Evolutionary conservation across 2,888 invertebrate species (phyloP).

Genomic region (Platerodrilus igneus): DNA sequence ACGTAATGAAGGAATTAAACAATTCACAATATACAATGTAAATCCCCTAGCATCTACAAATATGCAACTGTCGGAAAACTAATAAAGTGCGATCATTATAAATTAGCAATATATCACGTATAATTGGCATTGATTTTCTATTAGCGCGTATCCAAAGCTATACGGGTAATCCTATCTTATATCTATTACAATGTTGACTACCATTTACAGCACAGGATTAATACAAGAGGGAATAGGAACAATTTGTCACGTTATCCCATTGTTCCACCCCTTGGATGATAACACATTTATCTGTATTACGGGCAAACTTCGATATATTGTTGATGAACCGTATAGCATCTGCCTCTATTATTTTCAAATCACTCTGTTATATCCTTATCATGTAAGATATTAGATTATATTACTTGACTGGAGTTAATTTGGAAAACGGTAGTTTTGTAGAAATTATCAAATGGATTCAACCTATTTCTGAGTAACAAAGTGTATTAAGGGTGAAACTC

Average conservation of each 20-base stretch:
- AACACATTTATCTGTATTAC: conserved; percentile 45
- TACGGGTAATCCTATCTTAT: conserved; percentile 37
- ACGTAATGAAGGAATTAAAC: too few species aligned
- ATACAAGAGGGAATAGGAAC: conserved; percentile 46
- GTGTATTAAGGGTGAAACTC: too few species aligned
- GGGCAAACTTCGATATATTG: conserved; percentile 21
- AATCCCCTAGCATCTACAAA: too few species aligned
- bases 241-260: conserved; percentile 45
- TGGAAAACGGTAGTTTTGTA: too few species aligned
- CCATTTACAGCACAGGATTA: conserved; percentile 38
- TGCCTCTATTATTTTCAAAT: conserved; percentile 19
- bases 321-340: conserved; percentile 15
- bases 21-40: too few species aligned
- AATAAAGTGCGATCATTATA: conserved; percentile 33
- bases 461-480: too few species aligned
- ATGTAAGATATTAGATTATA: too few species aligned
- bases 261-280: conserved; percentile 40
- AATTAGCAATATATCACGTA: conserved; percentile 41
- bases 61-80: too few species aligned
- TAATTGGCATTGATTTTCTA: conserved; percentile 45
- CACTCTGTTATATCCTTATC: too few species aligned
- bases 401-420: too few species aligned
- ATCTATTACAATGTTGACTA: conserved; percentile 47
- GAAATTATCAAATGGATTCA: too few species aligned
- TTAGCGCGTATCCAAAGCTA: conserved; percentile 31